Percentiles rank a stretch among this genome's conserved stretches.
phyloP scores from a whole-genome alignment of 2,888 invertebrate species.

The Augochlorella aurata region DNA sequence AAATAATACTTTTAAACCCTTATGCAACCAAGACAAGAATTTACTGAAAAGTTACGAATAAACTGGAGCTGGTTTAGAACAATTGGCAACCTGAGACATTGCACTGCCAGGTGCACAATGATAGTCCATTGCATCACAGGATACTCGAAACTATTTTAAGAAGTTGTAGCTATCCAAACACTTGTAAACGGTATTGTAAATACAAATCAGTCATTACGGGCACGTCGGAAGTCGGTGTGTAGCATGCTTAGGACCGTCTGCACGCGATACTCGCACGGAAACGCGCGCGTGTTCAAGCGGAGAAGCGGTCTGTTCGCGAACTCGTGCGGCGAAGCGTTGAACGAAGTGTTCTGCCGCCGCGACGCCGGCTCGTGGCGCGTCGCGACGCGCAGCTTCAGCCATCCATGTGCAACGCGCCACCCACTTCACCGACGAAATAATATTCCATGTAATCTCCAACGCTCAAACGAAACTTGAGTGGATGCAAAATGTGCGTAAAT shows the following conservation, averaged over 20 bases:
- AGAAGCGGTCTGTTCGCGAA: conserved; percentile 25
- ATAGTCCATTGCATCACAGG: not conserved
- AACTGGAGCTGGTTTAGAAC: too few species aligned
- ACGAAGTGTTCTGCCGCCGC: conserved; percentile 54
- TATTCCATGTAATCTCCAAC: conserved; percentile 74
- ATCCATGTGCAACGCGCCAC: conserved; percentile 41
- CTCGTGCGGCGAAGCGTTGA: conserved; percentile 47
- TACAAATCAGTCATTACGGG: conserved; percentile 26
- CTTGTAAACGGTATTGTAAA: not conserved
- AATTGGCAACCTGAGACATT: too few species aligned
- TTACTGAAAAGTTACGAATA: too few species aligned
- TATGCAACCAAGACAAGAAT: too few species aligned
- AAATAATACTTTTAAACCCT: too few species aligned
- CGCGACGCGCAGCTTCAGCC: conserved; percentile 34
- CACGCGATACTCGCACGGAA: conserved; percentile 10
- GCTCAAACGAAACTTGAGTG: conserved; percentile 75
- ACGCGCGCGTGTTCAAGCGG: conserved; percentile 20
- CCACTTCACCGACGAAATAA: conserved; percentile 70
- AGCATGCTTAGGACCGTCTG: conserved; percentile 7
- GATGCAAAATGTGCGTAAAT: conserved; percentile 74
- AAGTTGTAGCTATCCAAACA: not conserved
- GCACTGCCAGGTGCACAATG: too few species aligned
- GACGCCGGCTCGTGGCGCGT: conserved; percentile 37
- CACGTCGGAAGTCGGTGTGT: conserved; percentile 9
- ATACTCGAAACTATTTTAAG: not conserved